Evolutionary conservation across 2,888 invertebrate species (phyloP), one percentile per base, ranked within the genome.

Genomic region (Pemphredon lugubris): DNA sequence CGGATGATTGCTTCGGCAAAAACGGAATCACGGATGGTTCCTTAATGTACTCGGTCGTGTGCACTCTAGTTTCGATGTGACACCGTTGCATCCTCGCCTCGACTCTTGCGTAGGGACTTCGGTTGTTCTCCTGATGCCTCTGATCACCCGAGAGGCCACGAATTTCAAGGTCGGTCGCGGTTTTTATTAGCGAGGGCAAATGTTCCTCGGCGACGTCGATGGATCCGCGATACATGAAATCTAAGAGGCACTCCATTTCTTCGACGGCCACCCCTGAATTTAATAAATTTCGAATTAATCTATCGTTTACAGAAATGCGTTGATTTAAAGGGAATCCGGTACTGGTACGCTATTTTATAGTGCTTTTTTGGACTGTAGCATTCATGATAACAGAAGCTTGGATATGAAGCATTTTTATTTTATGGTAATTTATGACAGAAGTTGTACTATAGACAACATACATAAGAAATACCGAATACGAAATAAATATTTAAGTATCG

Each of bases 221-320:
- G 1, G 92, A 93, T 0, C 94, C 94, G 76, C 93, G 93, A 88
- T 94, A 94, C 92, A 94, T 94, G 75, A 94, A 93, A 85, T 94
- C 94, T 71, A 94, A 90, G 37, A 94, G 90, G 68, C 93, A 91
- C 85, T 93, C 93, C 91, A 94, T 93, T 88, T 94, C 93, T 54
- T 92, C 92, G 81, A 92, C 92, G 0, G 92, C 92, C 21, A 94
- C 93, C 53, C 93, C 93, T 88, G 45, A 0, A 66, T 57, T 53
- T 47, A 1, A 34, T 47, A 40, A 59, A 14, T 18, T 2, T 9
- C 9, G 30, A 30, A 30, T n/a, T 30, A 9, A 2, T 30, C 7
- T 9, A 30, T 2, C 6, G 9, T 30, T 30, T 6, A 30, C 7
- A 30, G 30, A 30, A 30, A 30, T 30, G 9, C 1, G 2, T n/a